phyloP scores from a whole-genome alignment of 2,797 vertebrate species.

The Phoxinus dragarum region DNA sequence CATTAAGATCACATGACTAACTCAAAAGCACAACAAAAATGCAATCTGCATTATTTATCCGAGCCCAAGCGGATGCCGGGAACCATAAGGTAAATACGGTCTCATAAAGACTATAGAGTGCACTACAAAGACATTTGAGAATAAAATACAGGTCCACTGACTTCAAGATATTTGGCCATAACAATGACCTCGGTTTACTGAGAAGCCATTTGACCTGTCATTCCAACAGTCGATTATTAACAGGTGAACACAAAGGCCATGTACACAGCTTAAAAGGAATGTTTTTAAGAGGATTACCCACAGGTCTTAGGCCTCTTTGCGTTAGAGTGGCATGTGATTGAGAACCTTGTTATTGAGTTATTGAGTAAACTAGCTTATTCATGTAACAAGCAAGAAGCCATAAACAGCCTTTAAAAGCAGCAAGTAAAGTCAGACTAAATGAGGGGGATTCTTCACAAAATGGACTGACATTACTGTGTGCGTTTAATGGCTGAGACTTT shows the following conservation, averaged over 20 bases:
- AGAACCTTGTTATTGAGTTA: constrained; percentile 28
- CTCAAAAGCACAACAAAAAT: neutral
- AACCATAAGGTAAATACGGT: neutral
- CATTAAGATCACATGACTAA: neutral
- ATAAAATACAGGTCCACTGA: neutral
- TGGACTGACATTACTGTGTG: neutral
- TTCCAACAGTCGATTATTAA: constrained; percentile 21
- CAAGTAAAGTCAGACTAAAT: constrained; percentile 32
- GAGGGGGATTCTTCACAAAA: neutral
- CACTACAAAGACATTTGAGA: neutral
- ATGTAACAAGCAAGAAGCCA: constrained; percentile 38
- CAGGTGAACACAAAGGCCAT: constrained; percentile 24
- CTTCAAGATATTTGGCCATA: neutral
- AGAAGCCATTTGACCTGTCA: neutral
- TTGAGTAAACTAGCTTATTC: constrained; percentile 35
- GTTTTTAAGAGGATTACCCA: constrained; percentile 57
- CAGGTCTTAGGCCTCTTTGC: constrained; percentile 25
- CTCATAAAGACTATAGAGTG: neutral
- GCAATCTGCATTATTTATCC: neutral
- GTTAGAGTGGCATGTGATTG: neutral
- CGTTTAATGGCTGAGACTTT: neutral
- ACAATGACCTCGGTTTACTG: neutral
- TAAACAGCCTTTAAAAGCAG: constrained; percentile 24
- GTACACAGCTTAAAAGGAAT: constrained; percentile 35
- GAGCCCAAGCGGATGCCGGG: neutral